Percentiles rank a stretch among this genome's conserved stretches.
Conservation (phyloP, 2,888 invertebrate genomes). For the Meandrusa payeni region DNA sequence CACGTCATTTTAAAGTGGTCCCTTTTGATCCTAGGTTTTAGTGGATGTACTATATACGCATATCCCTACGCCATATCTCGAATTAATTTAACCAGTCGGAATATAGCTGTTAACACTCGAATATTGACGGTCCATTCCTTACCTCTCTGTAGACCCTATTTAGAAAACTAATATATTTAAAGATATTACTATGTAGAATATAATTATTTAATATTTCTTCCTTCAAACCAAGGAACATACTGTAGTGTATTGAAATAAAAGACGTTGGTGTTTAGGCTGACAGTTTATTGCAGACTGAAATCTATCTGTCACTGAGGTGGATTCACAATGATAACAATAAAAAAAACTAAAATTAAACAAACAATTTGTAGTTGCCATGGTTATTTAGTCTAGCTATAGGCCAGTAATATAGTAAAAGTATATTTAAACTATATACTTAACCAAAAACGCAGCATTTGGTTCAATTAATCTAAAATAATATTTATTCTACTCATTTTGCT, state of each 20-base stretch:
- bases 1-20: conserved; percentile 48
- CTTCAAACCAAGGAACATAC: conserved; percentile 10
- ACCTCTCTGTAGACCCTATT: conserved; percentile 41
- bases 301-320: too few species aligned
- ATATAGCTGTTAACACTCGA: conserved; percentile 30
- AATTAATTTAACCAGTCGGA: conserved; percentile 21
- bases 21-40: conserved; percentile 33
- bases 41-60: conserved; percentile 38
- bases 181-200: conserved; percentile 2
- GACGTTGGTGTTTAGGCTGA: too few species aligned
- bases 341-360: too few species aligned
- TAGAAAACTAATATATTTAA: not conserved
- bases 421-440: too few species aligned
- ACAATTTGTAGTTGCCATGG: too few species aligned
- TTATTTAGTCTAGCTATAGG: too few species aligned
- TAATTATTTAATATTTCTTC: not conserved
- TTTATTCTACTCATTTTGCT: too few species aligned
- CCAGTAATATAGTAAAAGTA: too few species aligned
- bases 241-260: not conserved
- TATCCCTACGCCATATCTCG: conserved; percentile 36
- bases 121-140: conserved; percentile 53
- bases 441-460: too few species aligned
- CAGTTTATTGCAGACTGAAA: too few species aligned
- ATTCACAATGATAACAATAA: too few species aligned
- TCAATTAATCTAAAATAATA: too few species aligned